These are phyloP conservation scores for Belonocnema kinseyi DNA, from an alignment of 1,140 invertebrate species.

Conservation along the genomic window DNA sequence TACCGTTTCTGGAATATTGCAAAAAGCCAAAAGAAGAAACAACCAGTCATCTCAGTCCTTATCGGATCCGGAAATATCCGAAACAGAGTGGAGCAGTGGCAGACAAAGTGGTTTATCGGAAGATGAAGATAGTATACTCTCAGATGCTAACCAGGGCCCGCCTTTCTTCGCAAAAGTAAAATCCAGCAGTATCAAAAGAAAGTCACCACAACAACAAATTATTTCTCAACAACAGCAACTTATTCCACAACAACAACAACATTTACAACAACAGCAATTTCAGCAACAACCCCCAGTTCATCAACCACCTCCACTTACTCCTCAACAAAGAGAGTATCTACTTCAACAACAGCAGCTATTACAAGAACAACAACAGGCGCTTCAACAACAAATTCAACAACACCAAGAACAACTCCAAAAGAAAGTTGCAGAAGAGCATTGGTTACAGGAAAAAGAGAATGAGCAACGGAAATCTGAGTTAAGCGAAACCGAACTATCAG, in stretches of 20 bases:
- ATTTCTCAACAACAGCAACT: slow-evolving; percentile 50
- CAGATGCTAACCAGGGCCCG: slow-evolving; percentile 79
- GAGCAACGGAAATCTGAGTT: slow-evolving; percentile 58
- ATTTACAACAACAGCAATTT: slow-evolving; percentile 48
- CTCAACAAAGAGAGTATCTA: slow-evolving; percentile 45
- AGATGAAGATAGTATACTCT: slow-evolving; percentile 84
- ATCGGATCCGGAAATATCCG: slow-evolving; percentile 87
- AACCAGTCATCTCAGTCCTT: slow-evolving; percentile 78
- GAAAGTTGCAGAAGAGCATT: slow-evolving; percentile 64
- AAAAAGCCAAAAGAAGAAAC: slow-evolving; percentile 85
- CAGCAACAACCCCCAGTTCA: slow-evolving; percentile 39
- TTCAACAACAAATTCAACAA: slow-evolving; percentile 71
- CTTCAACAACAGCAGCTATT: slow-evolving; percentile 53
- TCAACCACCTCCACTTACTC: slow-evolving; percentile 48
- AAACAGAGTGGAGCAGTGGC: slow-evolving; percentile 84
- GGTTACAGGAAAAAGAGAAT: slow-evolving; percentile 57
- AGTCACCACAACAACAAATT: slow-evolving; percentile 65
- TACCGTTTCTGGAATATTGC: slow-evolving; percentile 86
- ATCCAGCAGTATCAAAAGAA: slow-evolving; percentile 72
- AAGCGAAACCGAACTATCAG: slow-evolving; percentile 74
- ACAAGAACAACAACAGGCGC: slow-evolving; percentile 64
- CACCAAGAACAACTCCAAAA: slow-evolving; percentile 65
- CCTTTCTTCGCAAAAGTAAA: slow-evolving; percentile 81
- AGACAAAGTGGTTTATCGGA: slow-evolving; percentile 82
- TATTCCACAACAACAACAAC: slow-evolving; percentile 46